Evolutionary conservation across 2,888 invertebrate genomes (phyloP), one percentile per base, ranked within the genome.

Genomic region (Neoitamus cyanurus): DNA sequence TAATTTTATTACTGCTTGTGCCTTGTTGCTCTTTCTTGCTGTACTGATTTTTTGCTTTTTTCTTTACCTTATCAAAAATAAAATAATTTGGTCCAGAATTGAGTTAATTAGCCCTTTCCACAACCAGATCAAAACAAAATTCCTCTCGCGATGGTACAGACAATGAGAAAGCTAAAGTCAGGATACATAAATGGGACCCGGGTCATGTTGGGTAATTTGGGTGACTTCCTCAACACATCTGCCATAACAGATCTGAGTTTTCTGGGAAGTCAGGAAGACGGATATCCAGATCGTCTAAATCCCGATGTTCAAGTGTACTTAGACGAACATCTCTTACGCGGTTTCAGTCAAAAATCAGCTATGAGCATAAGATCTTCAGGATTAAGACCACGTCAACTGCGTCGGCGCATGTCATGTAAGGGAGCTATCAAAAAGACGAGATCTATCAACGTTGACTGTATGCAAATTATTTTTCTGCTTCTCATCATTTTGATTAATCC

Each of bases 101-200:
- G 31, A 70, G 70, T 30, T 15, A 28, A 83, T 37, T 42, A 30
- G 85, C 86, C 69, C 13, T 28, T 58, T 58, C 34, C 34, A 36
- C 84, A 86, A 93, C 88, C 90, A 97, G 98, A 98, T 92, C 95
- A 97, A 91, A 97, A 96, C 85, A 96, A 95, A 92, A 95, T 98
- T 86, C 98, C 98, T 0, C 93, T 97, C 90, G 97, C 98, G 0
- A 97, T 99, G 95, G 95, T 99, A 88, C 98, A 98, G 1, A 99
- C 99, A 1, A 97, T 99, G 94, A 98, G 98, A 90, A 99, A 99
- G 92, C 92, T 99, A 3, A 98, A 98, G 91, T 98, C 98, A 85
- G 99, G 99, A 9, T 99, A 99, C 90, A 98, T 99, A 83, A 98
- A 98, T 89, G 99, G 99, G n/a, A 99, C 99, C 0, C 94, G 99